Base-by-base conservation (phyloP, 2,113 vertebrate genomes). In the Eubucco bourcierii region DNA sequence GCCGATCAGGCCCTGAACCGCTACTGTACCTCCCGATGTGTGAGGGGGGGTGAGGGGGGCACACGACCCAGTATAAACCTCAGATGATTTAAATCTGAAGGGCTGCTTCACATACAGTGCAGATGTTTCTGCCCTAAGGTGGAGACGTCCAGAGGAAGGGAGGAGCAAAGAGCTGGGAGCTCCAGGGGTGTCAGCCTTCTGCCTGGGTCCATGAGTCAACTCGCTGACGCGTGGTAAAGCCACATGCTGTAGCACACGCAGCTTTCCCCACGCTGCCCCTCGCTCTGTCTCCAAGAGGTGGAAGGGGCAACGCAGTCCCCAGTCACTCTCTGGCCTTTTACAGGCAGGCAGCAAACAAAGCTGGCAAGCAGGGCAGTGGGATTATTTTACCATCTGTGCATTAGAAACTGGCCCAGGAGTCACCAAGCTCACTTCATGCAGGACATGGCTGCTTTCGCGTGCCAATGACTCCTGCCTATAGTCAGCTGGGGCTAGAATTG, bases 371-470 rank as follows among this genome's bases (percentile, higher is more conserved):
- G 95, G 95, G 92, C 90, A 87, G 74, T 47, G 81, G 96, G 82
- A 95, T 95, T 97, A 93, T 94, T 76, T 91, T 80, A 84, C 96
- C 94, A 95, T 95, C 95, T 95, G 96, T 96, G 96, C 96, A 61
- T 97, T 97, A 97, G 74, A 96, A 88, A 90, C 95, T 61, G 93
- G 95, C 96, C 96, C 96, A 94, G 93, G 94, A 97, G 97, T 86
- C 84, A 95, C 92, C 94, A 73, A 81, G 78, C 95, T 90, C 1
- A 4, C 84, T 85, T 67, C 81, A 33, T 7, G 29, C 90, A 87
- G 94, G 94, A 92, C 89, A 80, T 34, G 84, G 81, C 87, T 87
- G 91, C 87, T 95, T 47, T 74, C 67, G 78, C 9, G 81, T 56
- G 90, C 52, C 90, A 87, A 87, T 64, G 23, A 12, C 64, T 92